These are phyloP conservation scores for Cylloceria caligata DNA, from an alignment of 2,888 invertebrate genomes.

Conservation along the genomic window DNA sequence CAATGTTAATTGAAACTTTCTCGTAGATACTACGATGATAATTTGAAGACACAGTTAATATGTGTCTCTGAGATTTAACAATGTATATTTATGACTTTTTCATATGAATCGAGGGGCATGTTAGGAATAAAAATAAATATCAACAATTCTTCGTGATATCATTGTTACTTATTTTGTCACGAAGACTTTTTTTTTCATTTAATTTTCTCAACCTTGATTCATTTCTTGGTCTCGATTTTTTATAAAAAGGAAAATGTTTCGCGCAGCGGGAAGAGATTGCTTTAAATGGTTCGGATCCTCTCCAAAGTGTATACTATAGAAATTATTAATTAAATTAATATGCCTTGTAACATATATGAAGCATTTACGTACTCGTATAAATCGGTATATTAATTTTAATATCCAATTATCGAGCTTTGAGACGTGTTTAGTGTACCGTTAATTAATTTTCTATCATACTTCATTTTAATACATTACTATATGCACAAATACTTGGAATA, in stretches of 20 bases:
- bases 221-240: not conserved
- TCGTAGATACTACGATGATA: not conserved
- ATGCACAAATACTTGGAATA: no score
- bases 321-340: no score
- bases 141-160: not conserved
- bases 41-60: not conserved
- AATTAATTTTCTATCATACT: no score
- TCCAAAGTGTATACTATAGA: no score
- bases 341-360: no score
- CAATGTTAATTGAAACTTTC: conserved; percentile 24
- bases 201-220: not conserved
- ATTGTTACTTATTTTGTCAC: not conserved
- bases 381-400: no score
- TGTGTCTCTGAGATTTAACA: not conserved
- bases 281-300: not conserved
- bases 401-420: no score
- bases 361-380: no score
- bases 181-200: not conserved
- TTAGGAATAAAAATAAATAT: not conserved
- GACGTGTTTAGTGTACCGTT: no score
- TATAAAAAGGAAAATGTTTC: not conserved
- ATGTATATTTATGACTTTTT: no score
- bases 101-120: not conserved
- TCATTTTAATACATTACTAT: no score
- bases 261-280: not conserved